Base-by-base conservation (phyloP, 2,797 vertebrate genomes). In the Oreonectes daqikongensis region DNA sequence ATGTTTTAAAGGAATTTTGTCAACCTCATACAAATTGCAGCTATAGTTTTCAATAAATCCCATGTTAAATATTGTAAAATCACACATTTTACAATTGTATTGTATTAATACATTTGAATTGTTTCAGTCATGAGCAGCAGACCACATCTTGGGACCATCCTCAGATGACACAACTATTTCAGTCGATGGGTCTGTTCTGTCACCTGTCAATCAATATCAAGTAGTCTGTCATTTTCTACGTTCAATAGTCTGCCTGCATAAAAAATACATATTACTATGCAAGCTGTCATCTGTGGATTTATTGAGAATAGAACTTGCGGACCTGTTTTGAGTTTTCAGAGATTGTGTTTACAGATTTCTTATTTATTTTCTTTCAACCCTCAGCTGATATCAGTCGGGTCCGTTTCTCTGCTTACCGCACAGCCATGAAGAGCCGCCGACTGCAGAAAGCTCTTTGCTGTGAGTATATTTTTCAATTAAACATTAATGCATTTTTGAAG, bases 61-160 rank as follows among this genome's bases (percentile, higher is more conserved):
- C 7, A 35, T 35, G 0, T 35, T 35, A 35, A 35, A 35, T 35
- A 35, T 9, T 35, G 32, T 35, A 8, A 35, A 35, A 8, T 18
- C 12, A 48, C 24, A 48, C n/a, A n/a, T 17, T 3, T 22, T 3
- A 65, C 57, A 48, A 52, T n/a, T 55, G 26, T 14, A 17, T 46
- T 17, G 2, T 3, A 40, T 40, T 2, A 11, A 5, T 53, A 15
- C 7, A 50, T 50, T 8, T 77, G 10, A 9, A 53, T 72, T 59
- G 82, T 8, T 85, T 18, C 61, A 95, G 94, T 83, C 94, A 95
- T 83, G 90, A 95, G 80, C 93, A 92, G 40, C 94, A 95, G 79
- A 95, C 92, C 3, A 95, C 94, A 59, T 94, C 92, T 69, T 95
- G 94, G 94, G 93, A 95, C 88, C 94, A 95, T 86, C 94, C 94